Evolutionary conservation across 2,113 vertebrate species (phyloP).

Genomic region (Equus quagga): DNA sequence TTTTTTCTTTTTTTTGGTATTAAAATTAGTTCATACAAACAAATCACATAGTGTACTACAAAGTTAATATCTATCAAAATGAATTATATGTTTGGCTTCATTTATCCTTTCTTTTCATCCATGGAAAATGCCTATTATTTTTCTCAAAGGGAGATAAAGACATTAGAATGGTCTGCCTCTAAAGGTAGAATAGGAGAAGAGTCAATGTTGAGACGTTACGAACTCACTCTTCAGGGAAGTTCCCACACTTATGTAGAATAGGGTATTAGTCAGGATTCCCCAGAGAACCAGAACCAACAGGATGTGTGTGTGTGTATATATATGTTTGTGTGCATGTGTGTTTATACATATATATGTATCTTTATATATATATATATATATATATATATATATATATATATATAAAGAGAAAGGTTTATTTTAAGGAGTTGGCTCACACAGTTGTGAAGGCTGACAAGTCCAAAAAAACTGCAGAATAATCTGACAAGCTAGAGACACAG

Average conservation of each 20-base stretch:
- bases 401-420: not conserved
- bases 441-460: not conserved
- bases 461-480: not conserved
- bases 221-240: not conserved
- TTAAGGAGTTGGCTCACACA: not conserved
- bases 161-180: not conserved
- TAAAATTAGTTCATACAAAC: slow-evolving; percentile 45
- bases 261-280: not conserved
- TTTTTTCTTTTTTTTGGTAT: not conserved
- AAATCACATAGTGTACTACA: not conserved
- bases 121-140: not conserved
- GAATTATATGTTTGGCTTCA: not conserved
- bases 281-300: not conserved
- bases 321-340: no score
- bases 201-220: not conserved
- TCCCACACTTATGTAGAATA: not conserved
- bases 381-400: no score
- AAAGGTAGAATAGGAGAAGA: not conserved
- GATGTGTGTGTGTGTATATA: no score
- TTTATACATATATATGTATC: no score
- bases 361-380: no score
- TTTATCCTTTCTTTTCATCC: not conserved
- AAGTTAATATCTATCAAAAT: not conserved
- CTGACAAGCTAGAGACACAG: not conserved
- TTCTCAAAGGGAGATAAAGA: not conserved